Evolutionary conservation across 2,888 invertebrate species (phyloP).

Genomic region (Acleris cristana): DNA sequence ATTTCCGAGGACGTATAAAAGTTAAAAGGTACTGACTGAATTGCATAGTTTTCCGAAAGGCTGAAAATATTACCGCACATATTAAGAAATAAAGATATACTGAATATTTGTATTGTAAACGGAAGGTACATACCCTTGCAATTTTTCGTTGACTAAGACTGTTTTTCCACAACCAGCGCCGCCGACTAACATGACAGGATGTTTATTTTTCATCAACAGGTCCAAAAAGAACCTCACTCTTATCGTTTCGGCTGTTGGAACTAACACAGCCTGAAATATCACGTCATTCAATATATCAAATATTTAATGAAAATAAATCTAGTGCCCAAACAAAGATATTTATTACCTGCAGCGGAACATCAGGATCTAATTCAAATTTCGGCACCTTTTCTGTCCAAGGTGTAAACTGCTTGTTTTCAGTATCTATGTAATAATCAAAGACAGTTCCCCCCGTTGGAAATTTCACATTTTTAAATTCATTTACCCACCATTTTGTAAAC

Average conservation of each 20-base stretch:
- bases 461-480: conserved; percentile 97
- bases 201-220: conserved; percentile 92
- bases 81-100: conserved; percentile 53
- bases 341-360: conserved; percentile 92
- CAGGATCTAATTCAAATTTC: conserved; percentile 95
- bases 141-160: conserved; percentile 89
- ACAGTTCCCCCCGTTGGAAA: conserved; percentile 96
- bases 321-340: neutral
- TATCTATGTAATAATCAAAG: conserved; percentile 97
- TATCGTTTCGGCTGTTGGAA: conserved; percentile 97
- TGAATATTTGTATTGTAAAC: too few species aligned
- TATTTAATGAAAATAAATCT: too few species aligned
- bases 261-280: conserved; percentile 89
- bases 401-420: conserved; percentile 94
- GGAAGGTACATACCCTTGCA: conserved; percentile 72
- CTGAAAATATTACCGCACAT: conserved; percentile 54
- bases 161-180: conserved; percentile 97
- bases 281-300: conserved; percentile 13
- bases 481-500: conserved; percentile 98
- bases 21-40: conserved; percentile 97
- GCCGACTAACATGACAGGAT: conserved; percentile 97
- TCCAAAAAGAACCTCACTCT: conserved; percentile 95
- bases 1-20: conserved; percentile 98
- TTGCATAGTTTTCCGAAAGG: conserved; percentile 92
- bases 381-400: conserved; percentile 95